These are phyloP conservation scores for Phthorimaea operculella DNA, from an alignment of 1,140 invertebrate species.

Conservation along the genomic window DNA sequence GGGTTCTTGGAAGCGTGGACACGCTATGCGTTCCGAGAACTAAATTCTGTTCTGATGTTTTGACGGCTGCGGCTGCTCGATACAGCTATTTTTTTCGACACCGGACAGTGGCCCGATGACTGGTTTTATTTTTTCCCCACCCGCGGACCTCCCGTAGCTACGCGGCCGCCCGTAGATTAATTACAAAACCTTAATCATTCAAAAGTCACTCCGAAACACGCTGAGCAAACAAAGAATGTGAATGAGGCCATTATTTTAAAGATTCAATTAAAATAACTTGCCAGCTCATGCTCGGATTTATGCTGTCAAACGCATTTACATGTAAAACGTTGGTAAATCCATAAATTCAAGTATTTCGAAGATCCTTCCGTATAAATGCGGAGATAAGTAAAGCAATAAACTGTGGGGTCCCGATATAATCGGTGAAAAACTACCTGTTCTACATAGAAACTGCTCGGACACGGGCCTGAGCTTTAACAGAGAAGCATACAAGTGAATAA, in stretches of 20 bases:
- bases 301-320: neutral
- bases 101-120: neutral
- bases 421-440: conserved; percentile 37
- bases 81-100: neutral
- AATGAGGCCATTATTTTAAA: neutral
- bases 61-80: conserved; percentile 12
- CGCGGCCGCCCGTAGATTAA: neutral
- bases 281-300: neutral
- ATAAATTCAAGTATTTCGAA: conserved; percentile 1
- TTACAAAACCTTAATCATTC: conserved; percentile 4
- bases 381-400: conserved; percentile 19
- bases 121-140: neutral
- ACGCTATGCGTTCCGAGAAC: conserved; percentile 28
- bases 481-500: conserved; percentile 33
- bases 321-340: neutral
- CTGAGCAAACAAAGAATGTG: neutral
- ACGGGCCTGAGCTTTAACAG: conserved; percentile 20
- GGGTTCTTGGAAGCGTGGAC: conserved; percentile 25
- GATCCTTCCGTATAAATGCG: conserved; percentile 3
- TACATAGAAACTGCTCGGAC: conserved; percentile 24
- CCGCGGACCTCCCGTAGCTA: neutral
- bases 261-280: neutral
- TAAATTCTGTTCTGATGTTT: conserved; percentile 17
- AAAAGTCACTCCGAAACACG: conserved; percentile 1
- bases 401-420: conserved; percentile 25